phyloP scores from a whole-genome alignment of 2,888 invertebrate species.

The Cecidostiba fungosa region DNA sequence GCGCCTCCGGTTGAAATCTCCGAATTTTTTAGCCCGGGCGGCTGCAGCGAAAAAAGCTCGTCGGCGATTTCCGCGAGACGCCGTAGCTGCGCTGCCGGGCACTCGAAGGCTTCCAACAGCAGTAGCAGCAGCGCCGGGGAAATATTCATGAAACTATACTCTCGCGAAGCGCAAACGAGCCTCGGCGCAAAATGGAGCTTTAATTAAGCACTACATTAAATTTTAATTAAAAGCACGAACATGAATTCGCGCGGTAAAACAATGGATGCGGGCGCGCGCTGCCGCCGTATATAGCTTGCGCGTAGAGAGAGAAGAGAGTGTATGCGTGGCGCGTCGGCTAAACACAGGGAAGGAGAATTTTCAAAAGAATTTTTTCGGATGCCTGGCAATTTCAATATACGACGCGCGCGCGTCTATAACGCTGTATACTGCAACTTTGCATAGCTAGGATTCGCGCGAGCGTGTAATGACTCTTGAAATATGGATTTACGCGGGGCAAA shows the following conservation, averaged over 20 bases:
- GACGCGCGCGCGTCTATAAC: not conserved
- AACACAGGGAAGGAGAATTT: slow-evolving; percentile 56
- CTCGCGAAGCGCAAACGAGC: slow-evolving; percentile 52
- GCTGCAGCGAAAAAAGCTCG: not conserved
- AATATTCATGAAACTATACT: slow-evolving; percentile 64
- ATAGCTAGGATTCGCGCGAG: slow-evolving; percentile 8
- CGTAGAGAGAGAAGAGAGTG: not conserved
- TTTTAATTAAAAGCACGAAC: slow-evolving; percentile 65
- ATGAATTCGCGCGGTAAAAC: slow-evolving; percentile 61
- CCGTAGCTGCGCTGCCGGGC: not conserved
- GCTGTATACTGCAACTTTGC: not conserved
- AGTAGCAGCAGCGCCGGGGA: slow-evolving; percentile 17
- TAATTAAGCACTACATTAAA: slow-evolving; percentile 66
- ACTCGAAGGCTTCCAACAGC: slow-evolving; percentile 54
- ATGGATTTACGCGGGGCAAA: not conserved
- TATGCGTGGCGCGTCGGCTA: slow-evolving; percentile 9
- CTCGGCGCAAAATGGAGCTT: slow-evolving; percentile 69
- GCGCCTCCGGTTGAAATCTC: slow-evolving; percentile 73
- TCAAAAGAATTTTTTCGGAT: slow-evolving; percentile 63
- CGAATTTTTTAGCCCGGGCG: slow-evolving; percentile 70
- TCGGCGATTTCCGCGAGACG: slow-evolving; percentile 48
- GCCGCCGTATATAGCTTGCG: not conserved
- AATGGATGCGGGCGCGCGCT: slow-evolving; percentile 55
- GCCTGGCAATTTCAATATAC: slow-evolving; percentile 59
- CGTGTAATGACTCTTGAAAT: slow-evolving; percentile 44